phyloP scores from a whole-genome alignment of 2,113 vertebrate genomes.

The Psephotus haematonotus region DNA sequence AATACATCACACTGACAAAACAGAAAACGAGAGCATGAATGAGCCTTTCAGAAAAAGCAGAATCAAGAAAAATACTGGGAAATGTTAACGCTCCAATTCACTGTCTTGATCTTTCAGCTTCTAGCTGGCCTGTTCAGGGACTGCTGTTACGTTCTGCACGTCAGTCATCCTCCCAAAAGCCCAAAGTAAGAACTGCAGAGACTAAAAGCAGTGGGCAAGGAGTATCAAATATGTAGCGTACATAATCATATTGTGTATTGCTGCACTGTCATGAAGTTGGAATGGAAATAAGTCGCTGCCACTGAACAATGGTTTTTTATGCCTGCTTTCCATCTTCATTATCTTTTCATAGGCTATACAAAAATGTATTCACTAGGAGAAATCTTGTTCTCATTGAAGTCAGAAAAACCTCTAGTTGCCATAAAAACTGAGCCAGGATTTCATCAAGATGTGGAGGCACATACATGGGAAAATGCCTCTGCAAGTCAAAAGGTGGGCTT shows the following conservation, averaged over 20 bases:
- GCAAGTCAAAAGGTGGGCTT: not conserved
- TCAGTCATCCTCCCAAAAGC: not conserved
- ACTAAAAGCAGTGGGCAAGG: not conserved
- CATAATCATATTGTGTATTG: not conserved
- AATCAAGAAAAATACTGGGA: not conserved
- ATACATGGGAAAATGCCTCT: not conserved
- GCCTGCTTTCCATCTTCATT: not conserved
- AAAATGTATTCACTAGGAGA: conserved; percentile 7
- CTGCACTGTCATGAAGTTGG: not conserved
- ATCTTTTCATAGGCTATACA: not conserved
- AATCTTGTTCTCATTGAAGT: not conserved
- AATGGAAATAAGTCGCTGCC: not conserved
- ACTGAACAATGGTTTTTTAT: not conserved
- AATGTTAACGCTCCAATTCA: not conserved
- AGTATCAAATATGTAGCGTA: not conserved
- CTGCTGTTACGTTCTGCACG: not conserved
- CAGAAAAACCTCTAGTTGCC: not conserved
- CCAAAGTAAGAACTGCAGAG: not conserved
- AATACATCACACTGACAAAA: not conserved
- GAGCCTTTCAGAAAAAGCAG: not conserved
- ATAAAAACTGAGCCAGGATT: not conserved
- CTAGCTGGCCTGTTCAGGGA: not conserved
- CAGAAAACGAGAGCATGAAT: not conserved
- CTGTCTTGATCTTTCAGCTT: not conserved
- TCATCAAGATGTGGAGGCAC: not conserved